Percentiles rank a stretch among this genome's conserved stretches.
Evolutionary conservation across 2,888 invertebrate genomes (phyloP).

Genomic region (Troides oblongomaculatus): DNA sequence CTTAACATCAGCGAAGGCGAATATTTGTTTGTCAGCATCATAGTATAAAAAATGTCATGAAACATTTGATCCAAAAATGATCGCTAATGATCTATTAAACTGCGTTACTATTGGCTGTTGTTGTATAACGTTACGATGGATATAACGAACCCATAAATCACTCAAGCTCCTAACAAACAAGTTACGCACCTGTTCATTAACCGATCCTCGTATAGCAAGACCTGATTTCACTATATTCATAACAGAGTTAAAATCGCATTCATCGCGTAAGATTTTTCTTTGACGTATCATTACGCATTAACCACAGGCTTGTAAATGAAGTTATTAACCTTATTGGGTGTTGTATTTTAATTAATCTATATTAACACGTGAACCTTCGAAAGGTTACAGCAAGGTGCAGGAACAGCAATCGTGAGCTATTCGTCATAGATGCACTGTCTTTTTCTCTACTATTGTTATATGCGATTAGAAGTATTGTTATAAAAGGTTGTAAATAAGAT

Average conservation of each 20-base stretch:
- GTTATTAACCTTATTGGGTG: conserved; percentile 26
- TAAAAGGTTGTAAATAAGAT: conserved; percentile 26
- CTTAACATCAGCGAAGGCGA: no score
- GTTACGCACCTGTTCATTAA: conserved; percentile 4
- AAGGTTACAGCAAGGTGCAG: conserved; percentile 15
- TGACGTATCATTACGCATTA: conserved; percentile 23
- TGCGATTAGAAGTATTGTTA: conserved; percentile 20
- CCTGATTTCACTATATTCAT: conserved; percentile 9
- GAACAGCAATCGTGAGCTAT: conserved; percentile 24
- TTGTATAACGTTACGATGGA: background rate
- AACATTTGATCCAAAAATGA: background rate
- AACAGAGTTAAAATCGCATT: conserved; percentile 22
- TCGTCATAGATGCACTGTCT: conserved; percentile 26
- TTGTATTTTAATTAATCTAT: conserved; percentile 28
- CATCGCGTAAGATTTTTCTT: conserved; percentile 11
- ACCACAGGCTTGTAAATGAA: conserved; percentile 19
- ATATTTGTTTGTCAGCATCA: no score
- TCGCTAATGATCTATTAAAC: background rate
- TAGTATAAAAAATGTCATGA: no score
- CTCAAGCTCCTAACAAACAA: background rate
- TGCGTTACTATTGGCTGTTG: background rate
- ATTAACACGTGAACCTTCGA: conserved; percentile 26
- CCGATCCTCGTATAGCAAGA: conserved; percentile 5
- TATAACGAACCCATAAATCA: conserved; percentile 4
- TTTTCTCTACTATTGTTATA: conserved; percentile 19